Evolutionary conservation across 2,888 invertebrate species (phyloP).

Genomic region (Lepas anatifera): DNA sequence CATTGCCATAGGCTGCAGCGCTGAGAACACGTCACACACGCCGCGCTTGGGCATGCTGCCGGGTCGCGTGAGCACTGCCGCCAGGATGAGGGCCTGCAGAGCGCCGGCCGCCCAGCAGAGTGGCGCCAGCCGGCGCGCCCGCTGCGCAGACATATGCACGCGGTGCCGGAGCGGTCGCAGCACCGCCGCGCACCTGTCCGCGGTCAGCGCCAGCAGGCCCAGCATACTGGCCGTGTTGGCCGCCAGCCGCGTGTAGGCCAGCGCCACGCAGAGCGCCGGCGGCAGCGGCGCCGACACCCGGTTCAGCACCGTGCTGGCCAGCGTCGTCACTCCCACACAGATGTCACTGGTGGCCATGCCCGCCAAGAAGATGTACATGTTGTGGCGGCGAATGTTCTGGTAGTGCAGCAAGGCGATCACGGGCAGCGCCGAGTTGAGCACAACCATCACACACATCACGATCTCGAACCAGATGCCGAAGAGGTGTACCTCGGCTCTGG

Average conservation of each 20-base stretch:
- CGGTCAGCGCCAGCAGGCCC: constrained; percentile 4
- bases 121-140: background rate
- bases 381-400: constrained; percentile 3
- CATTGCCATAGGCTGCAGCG: background rate
- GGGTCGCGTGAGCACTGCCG: background rate
- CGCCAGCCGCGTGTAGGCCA: background rate
- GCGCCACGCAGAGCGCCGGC: background rate
- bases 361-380: constrained; percentile 9
- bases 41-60: background rate
- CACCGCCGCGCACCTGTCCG: background rate
- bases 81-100: background rate
- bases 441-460: background rate
- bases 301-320: background rate
- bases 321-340: background rate
- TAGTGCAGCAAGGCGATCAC: background rate
- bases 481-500: background rate
- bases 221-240: constrained; percentile 9
- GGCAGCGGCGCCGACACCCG: background rate
- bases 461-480: background rate
- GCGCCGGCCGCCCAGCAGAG: background rate
- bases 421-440: constrained; percentile 2
- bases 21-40: background rate
- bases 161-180: constrained; percentile 2
- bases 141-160: constrained; percentile 3
- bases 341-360: constrained; percentile 2